Percentiles rank a stretch among this genome's conserved stretches.
phyloP scores from a whole-genome alignment of 2,797 vertebrate species.

The Numenius phaeopus region DNA sequence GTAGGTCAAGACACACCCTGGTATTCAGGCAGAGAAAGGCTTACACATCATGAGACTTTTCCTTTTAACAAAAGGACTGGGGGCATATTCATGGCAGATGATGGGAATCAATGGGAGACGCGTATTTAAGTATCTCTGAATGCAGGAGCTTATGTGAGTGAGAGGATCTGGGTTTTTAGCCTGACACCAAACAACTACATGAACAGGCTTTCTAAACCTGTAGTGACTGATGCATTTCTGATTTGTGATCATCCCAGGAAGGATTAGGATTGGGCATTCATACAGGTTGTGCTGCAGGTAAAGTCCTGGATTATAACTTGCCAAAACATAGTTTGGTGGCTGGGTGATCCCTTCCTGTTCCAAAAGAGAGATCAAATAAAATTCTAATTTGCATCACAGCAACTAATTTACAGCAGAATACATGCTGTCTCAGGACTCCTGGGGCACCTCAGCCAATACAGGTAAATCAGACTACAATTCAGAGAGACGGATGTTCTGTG shows the following conservation, averaged over 20 bases:
- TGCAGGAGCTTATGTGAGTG: neutral
- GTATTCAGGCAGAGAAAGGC: neutral
- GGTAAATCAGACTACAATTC: neutral
- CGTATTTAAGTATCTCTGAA: neutral
- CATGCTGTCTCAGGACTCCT: neutral
- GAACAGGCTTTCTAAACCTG: neutral
- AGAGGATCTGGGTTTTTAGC: neutral
- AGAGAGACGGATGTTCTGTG: neutral
- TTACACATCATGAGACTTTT: neutral
- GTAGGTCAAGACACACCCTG: neutral
- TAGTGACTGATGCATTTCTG: neutral
- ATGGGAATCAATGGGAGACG: neutral
- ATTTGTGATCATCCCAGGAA: neutral
- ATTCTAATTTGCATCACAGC: neutral
- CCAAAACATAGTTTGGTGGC: neutral
- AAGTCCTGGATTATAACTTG: neutral
- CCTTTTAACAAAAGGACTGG: neutral
- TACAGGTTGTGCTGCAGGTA: neutral
- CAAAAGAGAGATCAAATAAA: neutral
- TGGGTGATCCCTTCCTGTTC: neutral
- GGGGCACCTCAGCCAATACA: neutral
- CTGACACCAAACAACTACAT: neutral
- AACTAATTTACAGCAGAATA: neutral
- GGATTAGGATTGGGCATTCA: neutral
- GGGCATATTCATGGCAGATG: neutral